These are phyloP conservation scores for Xiphophorus birchmanni DNA, from an alignment of 2,797 vertebrate species.

Conservation along the genomic window DNA sequence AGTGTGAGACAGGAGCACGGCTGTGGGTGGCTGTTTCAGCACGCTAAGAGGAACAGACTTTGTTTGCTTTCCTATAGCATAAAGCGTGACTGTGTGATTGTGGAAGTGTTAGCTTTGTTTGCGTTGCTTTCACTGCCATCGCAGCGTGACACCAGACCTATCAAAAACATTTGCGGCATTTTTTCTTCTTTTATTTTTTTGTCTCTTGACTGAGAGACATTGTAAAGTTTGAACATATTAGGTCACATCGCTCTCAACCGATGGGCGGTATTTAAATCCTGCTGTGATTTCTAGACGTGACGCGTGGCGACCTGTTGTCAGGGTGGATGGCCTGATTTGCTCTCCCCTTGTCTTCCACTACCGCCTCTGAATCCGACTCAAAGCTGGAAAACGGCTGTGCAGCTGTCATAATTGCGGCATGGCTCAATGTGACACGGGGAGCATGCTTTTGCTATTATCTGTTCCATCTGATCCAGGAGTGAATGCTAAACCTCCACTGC, in stretches of 20 bases:
- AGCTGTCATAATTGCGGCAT: slow-evolving; percentile 69
- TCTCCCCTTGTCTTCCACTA: slow-evolving; percentile 58
- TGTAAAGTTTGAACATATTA: not conserved
- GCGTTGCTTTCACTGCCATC: slow-evolving; percentile 59
- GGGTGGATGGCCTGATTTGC: slow-evolving; percentile 62
- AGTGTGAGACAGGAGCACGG: slow-evolving; percentile 74
- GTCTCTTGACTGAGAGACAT: not conserved
- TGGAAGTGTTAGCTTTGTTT: slow-evolving; percentile 67
- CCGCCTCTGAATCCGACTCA: slow-evolving; percentile 48
- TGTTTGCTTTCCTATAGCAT: slow-evolving; percentile 74
- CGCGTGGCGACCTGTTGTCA: slow-evolving; percentile 51
- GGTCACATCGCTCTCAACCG: slow-evolving; percentile 35
- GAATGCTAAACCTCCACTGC: slow-evolving; percentile 70
- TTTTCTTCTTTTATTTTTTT: not conserved
- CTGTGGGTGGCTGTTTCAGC: slow-evolving; percentile 74
- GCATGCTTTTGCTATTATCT: slow-evolving; percentile 74
- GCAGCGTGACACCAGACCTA: slow-evolving; percentile 40
- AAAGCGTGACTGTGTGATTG: slow-evolving; percentile 65
- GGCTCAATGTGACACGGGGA: slow-evolving; percentile 55
- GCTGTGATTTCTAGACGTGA: slow-evolving; percentile 49
- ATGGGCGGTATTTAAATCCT: slow-evolving; percentile 41
- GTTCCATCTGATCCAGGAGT: slow-evolving; percentile 61
- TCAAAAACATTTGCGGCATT: not conserved
- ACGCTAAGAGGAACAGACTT: slow-evolving; percentile 67
- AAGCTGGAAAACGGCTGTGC: slow-evolving; percentile 53